phyloP scores from a whole-genome alignment of 2,888 invertebrate species.

The Lasioglossum calceatum region DNA sequence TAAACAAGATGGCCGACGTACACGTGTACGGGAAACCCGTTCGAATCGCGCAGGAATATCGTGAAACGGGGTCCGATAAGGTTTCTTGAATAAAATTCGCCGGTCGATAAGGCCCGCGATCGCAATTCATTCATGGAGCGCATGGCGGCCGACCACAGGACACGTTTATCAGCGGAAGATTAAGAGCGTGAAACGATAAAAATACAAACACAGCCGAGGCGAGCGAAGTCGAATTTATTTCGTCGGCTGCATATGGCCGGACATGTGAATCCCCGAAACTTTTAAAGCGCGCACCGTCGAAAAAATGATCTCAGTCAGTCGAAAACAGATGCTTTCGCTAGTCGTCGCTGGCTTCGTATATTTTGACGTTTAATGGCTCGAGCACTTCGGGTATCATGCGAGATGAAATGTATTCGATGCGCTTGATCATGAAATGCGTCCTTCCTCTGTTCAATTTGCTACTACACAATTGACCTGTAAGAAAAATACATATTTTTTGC shows the following conservation, averaged over 20 bases:
- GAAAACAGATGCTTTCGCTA: constrained; percentile 62
- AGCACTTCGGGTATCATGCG: constrained; percentile 6
- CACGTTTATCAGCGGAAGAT: constrained; percentile 66
- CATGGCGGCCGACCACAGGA: constrained; percentile 48
- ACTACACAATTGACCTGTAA: neutral
- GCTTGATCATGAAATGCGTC: constrained; percentile 13
- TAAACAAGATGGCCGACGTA: neutral
- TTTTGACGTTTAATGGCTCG: constrained; percentile 58
- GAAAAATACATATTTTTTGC: neutral
- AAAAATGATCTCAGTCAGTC: constrained; percentile 14
- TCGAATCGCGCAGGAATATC: neutral
- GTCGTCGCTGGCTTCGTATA: constrained; percentile 56
- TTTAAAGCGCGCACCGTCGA: neutral
- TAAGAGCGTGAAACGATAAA: constrained; percentile 53
- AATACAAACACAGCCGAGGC: constrained; percentile 24
- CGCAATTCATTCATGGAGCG: constrained; percentile 53
- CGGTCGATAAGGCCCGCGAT: constrained; percentile 41
- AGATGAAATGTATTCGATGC: constrained; percentile 24
- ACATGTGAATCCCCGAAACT: constrained; percentile 47
- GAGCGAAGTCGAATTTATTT: constrained; percentile 50
- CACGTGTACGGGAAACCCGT: neutral
- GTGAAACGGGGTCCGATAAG: constrained; percentile 12
- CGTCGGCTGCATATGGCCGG: constrained; percentile 56
- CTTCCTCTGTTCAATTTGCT: neutral
- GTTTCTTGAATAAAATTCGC: constrained; percentile 28